phyloP scores from a whole-genome alignment of 2,113 vertebrate genomes.

The Cyrtonyx montezumae region DNA sequence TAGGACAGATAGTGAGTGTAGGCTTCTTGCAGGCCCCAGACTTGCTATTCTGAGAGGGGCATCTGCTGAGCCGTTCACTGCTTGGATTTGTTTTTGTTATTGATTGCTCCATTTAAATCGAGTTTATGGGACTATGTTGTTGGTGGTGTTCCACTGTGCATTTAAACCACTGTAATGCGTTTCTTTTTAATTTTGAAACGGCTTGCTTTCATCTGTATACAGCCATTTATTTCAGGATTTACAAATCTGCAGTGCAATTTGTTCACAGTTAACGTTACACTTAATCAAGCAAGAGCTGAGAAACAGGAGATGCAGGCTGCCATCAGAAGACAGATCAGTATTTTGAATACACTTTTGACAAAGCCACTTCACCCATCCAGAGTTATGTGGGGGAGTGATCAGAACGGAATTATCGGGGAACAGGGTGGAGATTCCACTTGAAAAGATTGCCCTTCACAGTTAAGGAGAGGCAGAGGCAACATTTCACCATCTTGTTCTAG shows the following conservation, averaged over 20 bases:
- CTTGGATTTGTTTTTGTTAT: not conserved
- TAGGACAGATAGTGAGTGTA: fast-evolving
- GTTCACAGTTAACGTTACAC: not conserved
- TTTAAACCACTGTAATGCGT: not conserved
- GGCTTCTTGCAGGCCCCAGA: not conserved
- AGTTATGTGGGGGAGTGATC: not conserved
- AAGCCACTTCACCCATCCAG: not conserved
- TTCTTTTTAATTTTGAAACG: slow-evolving; percentile 26
- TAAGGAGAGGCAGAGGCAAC: not conserved
- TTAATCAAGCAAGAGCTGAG: not conserved
- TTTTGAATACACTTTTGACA: slow-evolving; percentile 21
- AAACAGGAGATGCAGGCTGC: not conserved
- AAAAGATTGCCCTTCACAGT: not conserved
- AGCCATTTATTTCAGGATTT: slow-evolving; percentile 39
- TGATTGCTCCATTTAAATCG: not conserved
- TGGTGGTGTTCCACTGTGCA: not conserved
- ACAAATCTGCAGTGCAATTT: slow-evolving; percentile 39
- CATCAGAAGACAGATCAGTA: not conserved
- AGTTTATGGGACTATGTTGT: not conserved
- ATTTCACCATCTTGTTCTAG: not conserved
- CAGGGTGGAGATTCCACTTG: not conserved
- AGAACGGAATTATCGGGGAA: not conserved
- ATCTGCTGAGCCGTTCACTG: not conserved
- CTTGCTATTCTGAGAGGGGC: not conserved
- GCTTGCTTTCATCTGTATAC: not conserved